Percentiles rank a stretch among this genome's conserved stretches.
Conservation (phyloP, 2,797 vertebrate genomes). For the Poecilia wingei region DNA sequence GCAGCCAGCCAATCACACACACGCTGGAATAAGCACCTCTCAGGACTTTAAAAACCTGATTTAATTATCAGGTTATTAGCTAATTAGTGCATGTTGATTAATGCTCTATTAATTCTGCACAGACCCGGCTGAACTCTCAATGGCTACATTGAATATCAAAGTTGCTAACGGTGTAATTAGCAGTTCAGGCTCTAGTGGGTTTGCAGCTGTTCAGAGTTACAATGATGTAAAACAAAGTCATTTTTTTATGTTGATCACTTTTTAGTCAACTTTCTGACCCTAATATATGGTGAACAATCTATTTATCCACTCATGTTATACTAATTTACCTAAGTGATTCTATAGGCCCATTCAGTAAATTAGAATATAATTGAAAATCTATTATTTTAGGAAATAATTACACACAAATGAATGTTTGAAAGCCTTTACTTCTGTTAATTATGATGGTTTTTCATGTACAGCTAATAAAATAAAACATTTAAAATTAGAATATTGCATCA, state of each 20-base stretch:
- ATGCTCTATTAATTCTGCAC: constrained; percentile 82
- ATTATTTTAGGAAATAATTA: not conserved
- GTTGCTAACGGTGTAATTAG: constrained; percentile 76
- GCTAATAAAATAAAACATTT: not conserved
- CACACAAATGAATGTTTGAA: not conserved
- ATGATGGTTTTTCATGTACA: not conserved
- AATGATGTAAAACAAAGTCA: constrained; percentile 36
- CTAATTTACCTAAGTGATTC: not conserved
- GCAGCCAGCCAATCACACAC: constrained; percentile 36
- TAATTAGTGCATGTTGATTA: constrained; percentile 83
- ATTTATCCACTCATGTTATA: not conserved
- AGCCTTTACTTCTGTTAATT: not conserved
- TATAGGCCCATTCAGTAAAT: not conserved
- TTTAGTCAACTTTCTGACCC: constrained; percentile 2
- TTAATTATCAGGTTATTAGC: constrained; percentile 84
- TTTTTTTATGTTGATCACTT: constrained; percentile 1
- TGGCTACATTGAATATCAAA: constrained; percentile 73
- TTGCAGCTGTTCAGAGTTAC: constrained; percentile 46
- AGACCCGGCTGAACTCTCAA: constrained; percentile 73
- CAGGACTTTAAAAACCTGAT: constrained; percentile 80
- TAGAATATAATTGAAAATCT: not conserved
- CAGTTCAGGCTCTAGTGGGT: constrained; percentile 36
- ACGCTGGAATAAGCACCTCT: constrained; percentile 69
- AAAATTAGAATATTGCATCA: not conserved
- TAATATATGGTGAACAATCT: not conserved